Conservation (phyloP, 2,797 vertebrate genomes). For the Cryptoblepharus egeriae region DNA sequence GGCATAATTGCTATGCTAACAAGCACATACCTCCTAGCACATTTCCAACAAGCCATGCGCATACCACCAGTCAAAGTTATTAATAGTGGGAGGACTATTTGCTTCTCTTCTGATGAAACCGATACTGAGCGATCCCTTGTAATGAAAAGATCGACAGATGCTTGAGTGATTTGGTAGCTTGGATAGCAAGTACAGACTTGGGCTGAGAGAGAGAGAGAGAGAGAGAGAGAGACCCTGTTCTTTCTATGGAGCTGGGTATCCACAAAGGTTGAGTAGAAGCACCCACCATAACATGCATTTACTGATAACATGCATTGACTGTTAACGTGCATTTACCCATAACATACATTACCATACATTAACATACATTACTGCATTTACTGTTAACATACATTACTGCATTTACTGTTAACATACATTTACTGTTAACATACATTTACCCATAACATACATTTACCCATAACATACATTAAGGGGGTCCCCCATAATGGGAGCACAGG, state of each 20-base stretch:
- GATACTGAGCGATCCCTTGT: constrained; percentile 60
- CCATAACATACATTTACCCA: too few species aligned
- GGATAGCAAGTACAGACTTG: constrained; percentile 11
- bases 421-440: too few species aligned
- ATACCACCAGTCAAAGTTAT: constrained; percentile 63
- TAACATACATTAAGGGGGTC: too few species aligned
- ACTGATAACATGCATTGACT: too few species aligned
- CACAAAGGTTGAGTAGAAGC: neutral
- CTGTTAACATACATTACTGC: too few species aligned
- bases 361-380: too few species aligned
- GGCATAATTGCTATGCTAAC: constrained; percentile 50
- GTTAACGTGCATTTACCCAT: too few species aligned
- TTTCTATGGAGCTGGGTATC: neutral
- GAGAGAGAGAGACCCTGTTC: neutral
- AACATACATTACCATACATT: too few species aligned
- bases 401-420: too few species aligned
- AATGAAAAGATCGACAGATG: constrained; percentile 1
- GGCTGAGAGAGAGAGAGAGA: neutral
- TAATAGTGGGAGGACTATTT: constrained; percentile 42
- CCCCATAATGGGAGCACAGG: too few species aligned
- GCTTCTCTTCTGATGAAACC: constrained; percentile 61
- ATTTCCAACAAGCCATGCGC: constrained; percentile 46
- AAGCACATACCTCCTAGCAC: constrained; percentile 42
- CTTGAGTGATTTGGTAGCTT: constrained; percentile 23
- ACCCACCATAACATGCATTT: too few species aligned